A percentile compares a stretch with the other conserved stretches of the same genome.
Evolutionary conservation across 2,113 vertebrate genomes (phyloP).

Genomic region (Uropsilus gracilis): DNA sequence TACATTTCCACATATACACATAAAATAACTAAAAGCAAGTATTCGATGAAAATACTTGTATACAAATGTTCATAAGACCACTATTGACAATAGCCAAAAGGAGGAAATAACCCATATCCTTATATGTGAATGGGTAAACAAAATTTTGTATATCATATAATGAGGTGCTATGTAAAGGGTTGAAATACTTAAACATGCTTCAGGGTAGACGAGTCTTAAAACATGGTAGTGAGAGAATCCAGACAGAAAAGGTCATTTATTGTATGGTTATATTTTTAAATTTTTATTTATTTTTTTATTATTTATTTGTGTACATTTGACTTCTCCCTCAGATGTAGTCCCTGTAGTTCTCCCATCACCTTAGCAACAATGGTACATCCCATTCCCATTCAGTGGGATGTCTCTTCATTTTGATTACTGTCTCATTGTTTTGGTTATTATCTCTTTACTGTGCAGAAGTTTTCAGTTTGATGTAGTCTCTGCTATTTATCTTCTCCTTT

Average conservation of each 20-base stretch:
- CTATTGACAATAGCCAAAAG: not conserved
- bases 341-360: too few relatives aligned
- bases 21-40: slow-evolving; percentile 42
- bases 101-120: not conserved
- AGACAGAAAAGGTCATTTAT: not conserved
- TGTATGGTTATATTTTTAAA: not conserved
- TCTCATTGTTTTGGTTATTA: too few relatives aligned
- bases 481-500: too few relatives aligned
- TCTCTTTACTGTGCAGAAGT: too few relatives aligned
- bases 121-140: not conserved
- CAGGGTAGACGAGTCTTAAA: not conserved
- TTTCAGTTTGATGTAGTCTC: too few relatives aligned
- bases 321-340: too few relatives aligned
- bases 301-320: too few relatives aligned
- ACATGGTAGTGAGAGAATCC: not conserved
- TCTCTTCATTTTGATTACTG: too few relatives aligned
- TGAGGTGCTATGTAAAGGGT: not conserved
- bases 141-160: not conserved
- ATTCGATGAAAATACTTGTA: not conserved
- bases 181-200: not conserved
- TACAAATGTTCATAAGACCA: not conserved
- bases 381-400: too few relatives aligned
- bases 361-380: too few relatives aligned
- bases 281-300: too few relatives aligned
- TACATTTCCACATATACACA: not conserved